A percentile compares a stretch with the other conserved stretches of the same genome.
These are phyloP conservation scores for Glareola pratincola DNA, from an alignment of 2,113 vertebrate species.

Conservation along the genomic window DNA sequence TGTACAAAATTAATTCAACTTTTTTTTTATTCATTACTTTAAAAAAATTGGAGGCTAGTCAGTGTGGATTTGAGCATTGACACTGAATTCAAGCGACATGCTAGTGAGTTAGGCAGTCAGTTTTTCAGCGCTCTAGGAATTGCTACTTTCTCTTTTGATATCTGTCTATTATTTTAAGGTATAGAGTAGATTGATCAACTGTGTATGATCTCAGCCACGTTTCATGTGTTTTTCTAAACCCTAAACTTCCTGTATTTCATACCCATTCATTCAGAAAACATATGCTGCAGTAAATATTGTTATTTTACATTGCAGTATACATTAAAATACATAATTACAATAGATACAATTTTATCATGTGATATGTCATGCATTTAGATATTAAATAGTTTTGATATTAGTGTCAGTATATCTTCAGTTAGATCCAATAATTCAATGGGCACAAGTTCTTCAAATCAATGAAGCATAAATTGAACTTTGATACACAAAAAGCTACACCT, in stretches of 20 bases:
- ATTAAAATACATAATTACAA: background rate
- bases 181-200: background rate
- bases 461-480: background rate
- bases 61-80: background rate
- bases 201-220: background rate
- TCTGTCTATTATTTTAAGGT: background rate
- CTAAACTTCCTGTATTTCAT: background rate
- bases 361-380: background rate
- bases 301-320: background rate
- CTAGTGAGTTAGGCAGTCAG: background rate
- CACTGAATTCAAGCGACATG: background rate
- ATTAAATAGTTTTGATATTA: background rate
- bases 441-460: background rate
- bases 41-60: background rate
- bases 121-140: background rate
- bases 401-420: background rate
- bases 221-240: background rate
- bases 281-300: background rate
- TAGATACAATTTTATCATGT: background rate
- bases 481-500: background rate
- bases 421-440: background rate
- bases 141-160: background rate
- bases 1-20: background rate
- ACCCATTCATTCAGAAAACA: background rate
- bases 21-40: background rate